These are phyloP conservation scores for Tachyglossus aculeatus DNA, from an alignment of 2,797 vertebrate genomes.

Conservation along the genomic window DNA sequence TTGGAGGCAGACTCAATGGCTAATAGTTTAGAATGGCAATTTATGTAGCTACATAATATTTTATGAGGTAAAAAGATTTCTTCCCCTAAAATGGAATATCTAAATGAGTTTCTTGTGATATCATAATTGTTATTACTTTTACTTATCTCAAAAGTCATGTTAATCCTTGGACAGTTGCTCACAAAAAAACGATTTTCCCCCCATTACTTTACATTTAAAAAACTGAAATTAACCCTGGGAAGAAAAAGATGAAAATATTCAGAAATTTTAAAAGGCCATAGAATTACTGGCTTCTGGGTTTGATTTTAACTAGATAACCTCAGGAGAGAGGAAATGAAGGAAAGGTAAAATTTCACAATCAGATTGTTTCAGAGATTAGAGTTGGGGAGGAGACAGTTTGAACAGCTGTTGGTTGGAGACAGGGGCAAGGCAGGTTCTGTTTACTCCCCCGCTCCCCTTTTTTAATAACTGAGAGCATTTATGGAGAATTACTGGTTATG, in stretches of 20 bases:
- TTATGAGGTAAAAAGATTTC: not conserved
- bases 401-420: too few relatives aligned
- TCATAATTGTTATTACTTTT: not conserved
- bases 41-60: fast-evolving
- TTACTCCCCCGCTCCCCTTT: too few relatives aligned
- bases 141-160: not conserved
- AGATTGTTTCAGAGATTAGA: too few relatives aligned
- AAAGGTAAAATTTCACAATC: too few relatives aligned
- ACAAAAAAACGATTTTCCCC: not conserved
- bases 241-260: not conserved
- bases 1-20: not conserved
- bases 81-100: not conserved
- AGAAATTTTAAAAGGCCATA: too few relatives aligned
- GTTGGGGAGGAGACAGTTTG: too few relatives aligned
- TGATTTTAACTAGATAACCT: too few relatives aligned
- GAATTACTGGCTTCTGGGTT: too few relatives aligned
- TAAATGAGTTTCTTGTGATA: not conserved
- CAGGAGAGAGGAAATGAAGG: too few relatives aligned
- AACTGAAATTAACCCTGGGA: not conserved
- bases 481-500: too few relatives aligned
- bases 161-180: not conserved
- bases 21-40: constrained; percentile 12
- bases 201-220: not conserved
- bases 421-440: too few relatives aligned
- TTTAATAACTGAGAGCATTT: too few relatives aligned